Evolutionary conservation across 2,888 invertebrate species (phyloP), one percentile per base, ranked within the genome.

Genomic region (Eupsilia transversa): DNA sequence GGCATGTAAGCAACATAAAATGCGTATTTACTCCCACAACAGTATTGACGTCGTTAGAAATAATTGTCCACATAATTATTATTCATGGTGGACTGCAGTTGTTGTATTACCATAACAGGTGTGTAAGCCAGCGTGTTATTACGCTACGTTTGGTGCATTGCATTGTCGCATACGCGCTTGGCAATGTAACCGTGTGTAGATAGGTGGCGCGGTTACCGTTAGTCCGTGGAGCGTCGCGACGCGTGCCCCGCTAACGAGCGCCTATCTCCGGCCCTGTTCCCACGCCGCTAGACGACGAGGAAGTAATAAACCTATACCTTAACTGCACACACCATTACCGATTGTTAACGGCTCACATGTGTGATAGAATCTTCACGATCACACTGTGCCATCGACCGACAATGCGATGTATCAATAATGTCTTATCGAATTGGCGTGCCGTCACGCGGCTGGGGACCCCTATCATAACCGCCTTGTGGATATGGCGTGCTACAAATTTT

Each of bases 231-330:
- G 88, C 84, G 83, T 82, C 73, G 85, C 88, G 91, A 91, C 93
- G 92, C 92, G 93, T 94, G 93, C 92, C 92, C 90, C 91, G 91
- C 91, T 94, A 94, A 94, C 94, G 94, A 94, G 94, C 92, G 90
- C 93, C 94, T 94, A 95, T 96, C 95, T 96, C 94, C 94, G 95
- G 94, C 91, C 90, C 90, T 92, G 93, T 94, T 96, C 94, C 92
- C 95, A 94, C 93, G 92, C 88, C 92, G 92, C 92, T 89, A 91
- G 89, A 89, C 92, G 89, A 91, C 92, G 89, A 94, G 96, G 96
- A 96, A 96, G 96, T 92, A 96, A 96, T 96, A 96, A 96, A 94
- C 93, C 93, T 94, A 95, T 93, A 94, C 95, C 94, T 94, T 95
- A 95, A 95, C 96, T 94, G 95, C 95, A 94, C 93, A 94, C 92